A percentile compares a stretch with the other conserved stretches of the same genome.
These are phyloP conservation scores for Xenentodon cancila DNA, from an alignment of 2,797 vertebrate species.

Conservation along the genomic window DNA sequence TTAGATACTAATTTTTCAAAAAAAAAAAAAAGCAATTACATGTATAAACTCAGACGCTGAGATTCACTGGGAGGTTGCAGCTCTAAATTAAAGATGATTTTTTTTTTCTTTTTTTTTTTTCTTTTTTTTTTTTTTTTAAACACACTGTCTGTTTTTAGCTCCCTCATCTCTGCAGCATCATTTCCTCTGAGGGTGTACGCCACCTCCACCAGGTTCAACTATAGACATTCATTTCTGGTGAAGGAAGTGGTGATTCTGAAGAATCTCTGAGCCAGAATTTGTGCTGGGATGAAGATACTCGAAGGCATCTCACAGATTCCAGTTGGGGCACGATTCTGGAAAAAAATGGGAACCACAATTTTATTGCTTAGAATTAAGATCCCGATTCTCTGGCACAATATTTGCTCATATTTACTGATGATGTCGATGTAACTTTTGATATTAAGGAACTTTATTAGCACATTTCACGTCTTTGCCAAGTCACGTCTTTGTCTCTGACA, in stretches of 20 bases:
- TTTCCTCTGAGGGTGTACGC: slow-evolving; percentile 2
- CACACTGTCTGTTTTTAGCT: no score
- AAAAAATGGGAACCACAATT: no score
- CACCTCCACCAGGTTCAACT: slow-evolving; percentile 8
- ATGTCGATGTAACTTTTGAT: no score
- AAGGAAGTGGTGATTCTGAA: background rate
- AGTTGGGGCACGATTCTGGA: no score
- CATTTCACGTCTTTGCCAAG: no score
- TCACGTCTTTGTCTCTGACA: no score
- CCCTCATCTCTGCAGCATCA: slow-evolving; percentile 6
- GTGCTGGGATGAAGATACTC: background rate
- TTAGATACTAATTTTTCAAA: background rate
- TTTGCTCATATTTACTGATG: no score
- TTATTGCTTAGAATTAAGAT: no score
- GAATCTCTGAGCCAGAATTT: background rate
- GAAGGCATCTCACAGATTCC: no score
- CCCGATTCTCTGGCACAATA: no score
- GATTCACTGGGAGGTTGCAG: background rate
- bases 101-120: slow-evolving; percentile 17
- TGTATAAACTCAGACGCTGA: background rate
- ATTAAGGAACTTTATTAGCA: no score
- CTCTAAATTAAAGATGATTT: slow-evolving; percentile 24
- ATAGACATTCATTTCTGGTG: slow-evolving; percentile 11
- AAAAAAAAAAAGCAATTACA: background rate
- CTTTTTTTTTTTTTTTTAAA: background rate